Base-by-base conservation (phyloP, 2,113 vertebrate genomes). In the Heterochromis multidens region DNA sequence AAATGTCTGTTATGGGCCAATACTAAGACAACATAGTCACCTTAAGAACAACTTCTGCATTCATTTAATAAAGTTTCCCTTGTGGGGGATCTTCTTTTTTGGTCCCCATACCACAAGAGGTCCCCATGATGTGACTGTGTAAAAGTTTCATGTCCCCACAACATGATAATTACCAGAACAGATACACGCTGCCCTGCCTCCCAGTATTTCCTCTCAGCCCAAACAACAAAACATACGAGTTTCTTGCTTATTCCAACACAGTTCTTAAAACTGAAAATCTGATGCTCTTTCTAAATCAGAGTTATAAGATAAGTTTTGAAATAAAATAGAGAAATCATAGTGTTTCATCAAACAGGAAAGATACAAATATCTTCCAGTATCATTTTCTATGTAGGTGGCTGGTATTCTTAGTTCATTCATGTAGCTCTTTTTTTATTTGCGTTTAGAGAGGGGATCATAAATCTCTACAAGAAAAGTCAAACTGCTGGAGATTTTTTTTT, bases 371-470 rank as follows among this genome's bases (percentile, higher is more conserved):
- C 72, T 82, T 9, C 86, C 76, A 79, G 77, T 87, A 88, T 90
- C 52, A 88, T 91, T 94, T 95, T 96, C 95, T 83, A 93, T 49
- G 94, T 96, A 95, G 96, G 94, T 96, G 95, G 94, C 86, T 94
- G 81, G 59, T 94, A 94, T 93, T 94, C 85, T 91, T 90, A 93
- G 87, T 86, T 90, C 81, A 78, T 80, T 85, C 78, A 84, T 87
- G 67, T 79, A 52, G 87, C 79, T 86, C 80, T 83, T 87, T 91
- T 91, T 89, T 90, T 81, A 91, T 92, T 90, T 86, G 83, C 82
- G 86, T 91, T 90, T 60, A 89, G 65, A 87, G 83, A 93, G 88
- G 88, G 86, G 82, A 88, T 87, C 88, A 90, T 96, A 95, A 96
- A 96, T 96, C 95, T 94, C 37, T 54, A 43, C 37, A 80, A 80